Evolutionary conservation across 2,888 invertebrate genomes (phyloP).

Genomic region (Drosophila aldrichi): DNA sequence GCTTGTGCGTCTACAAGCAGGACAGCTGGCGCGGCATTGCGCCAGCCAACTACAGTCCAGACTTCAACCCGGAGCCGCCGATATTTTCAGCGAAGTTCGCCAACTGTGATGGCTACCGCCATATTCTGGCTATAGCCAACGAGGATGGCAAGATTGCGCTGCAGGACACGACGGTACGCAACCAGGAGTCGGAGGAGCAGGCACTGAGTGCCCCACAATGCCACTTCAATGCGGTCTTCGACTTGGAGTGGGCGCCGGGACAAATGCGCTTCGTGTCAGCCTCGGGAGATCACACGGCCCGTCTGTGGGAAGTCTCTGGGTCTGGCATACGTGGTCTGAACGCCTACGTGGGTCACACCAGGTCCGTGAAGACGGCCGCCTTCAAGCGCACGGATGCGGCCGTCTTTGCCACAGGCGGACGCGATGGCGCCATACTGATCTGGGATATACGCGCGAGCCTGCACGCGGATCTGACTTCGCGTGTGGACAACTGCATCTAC

Average conservation of each 20-base stretch:
- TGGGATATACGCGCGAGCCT: slow-evolving; percentile 91
- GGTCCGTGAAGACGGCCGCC: slow-evolving; percentile 93
- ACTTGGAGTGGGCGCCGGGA: slow-evolving; percentile 93
- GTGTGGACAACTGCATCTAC: slow-evolving; percentile 90
- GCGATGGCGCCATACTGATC: slow-evolving; percentile 94
- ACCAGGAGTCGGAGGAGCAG: slow-evolving; percentile 84
- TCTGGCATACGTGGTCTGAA: slow-evolving; percentile 86
- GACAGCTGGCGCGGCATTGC: slow-evolving; percentile 89
- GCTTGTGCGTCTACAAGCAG: slow-evolving; percentile 88
- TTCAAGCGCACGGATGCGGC: slow-evolving; percentile 90
- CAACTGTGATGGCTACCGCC: slow-evolving; percentile 88
- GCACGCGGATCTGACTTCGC: slow-evolving; percentile 85
- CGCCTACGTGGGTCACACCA: slow-evolving; percentile 91
- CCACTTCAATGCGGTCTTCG: slow-evolving; percentile 95
- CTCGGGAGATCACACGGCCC: slow-evolving; percentile 93
- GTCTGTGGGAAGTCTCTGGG: slow-evolving; percentile 91
- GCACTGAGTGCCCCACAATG: slow-evolving; percentile 87
- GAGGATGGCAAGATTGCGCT: slow-evolving; percentile 91
- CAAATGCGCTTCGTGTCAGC: slow-evolving; percentile 93
- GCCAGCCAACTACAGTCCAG: slow-evolving; percentile 85
- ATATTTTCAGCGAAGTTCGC: slow-evolving; percentile 93
- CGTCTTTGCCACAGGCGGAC: slow-evolving; percentile 94
- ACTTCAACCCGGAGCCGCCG: slow-evolving; percentile 89
- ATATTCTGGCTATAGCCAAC: slow-evolving; percentile 92
- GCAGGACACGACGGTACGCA: slow-evolving; percentile 86